These are phyloP conservation scores for Leptinotarsa peninsularis DNA, from an alignment of 2,888 invertebrate genomes.

Conservation along the genomic window DNA sequence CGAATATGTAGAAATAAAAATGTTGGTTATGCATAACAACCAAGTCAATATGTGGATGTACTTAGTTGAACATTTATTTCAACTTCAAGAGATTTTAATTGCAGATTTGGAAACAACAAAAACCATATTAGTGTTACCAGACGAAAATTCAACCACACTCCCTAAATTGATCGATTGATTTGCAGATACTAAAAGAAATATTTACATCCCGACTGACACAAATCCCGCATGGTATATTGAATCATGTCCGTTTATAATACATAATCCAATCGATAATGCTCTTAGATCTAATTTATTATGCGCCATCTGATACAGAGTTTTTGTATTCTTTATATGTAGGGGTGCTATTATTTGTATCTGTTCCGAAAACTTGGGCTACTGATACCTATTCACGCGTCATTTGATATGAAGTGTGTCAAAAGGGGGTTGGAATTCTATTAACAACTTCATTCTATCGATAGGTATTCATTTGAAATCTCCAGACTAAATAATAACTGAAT, in stretches of 20 bases:
- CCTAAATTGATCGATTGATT: not conserved
- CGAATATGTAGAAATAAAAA: too few relatives aligned
- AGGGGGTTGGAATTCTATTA: slow-evolving; percentile 31
- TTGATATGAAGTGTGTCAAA: slow-evolving; percentile 32
- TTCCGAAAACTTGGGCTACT: slow-evolving; percentile 31
- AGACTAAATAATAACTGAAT: not conserved
- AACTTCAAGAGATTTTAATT: too few relatives aligned
- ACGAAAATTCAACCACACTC: not conserved
- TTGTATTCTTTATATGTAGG: slow-evolving; percentile 36
- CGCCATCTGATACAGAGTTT: slow-evolving; percentile 33
- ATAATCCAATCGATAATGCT: slow-evolving; percentile 20
- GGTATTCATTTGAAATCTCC: not conserved
- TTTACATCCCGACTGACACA: slow-evolving; percentile 14
- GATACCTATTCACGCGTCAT: slow-evolving; percentile 41
- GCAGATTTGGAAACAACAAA: too few relatives aligned
- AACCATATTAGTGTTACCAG: not conserved
- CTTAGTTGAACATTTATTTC: too few relatives aligned
- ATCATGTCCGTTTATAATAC: slow-evolving; percentile 7
- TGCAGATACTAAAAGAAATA: not conserved
- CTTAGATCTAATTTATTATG: slow-evolving; percentile 22
- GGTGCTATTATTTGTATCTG: slow-evolving; percentile 33
- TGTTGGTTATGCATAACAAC: too few relatives aligned
- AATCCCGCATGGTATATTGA: slow-evolving; percentile 17
- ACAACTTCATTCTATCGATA: slow-evolving; percentile 25
- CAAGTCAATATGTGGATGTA: too few relatives aligned